phyloP scores from a whole-genome alignment of 2,113 vertebrate genomes.

The Festucalex cinctus region DNA sequence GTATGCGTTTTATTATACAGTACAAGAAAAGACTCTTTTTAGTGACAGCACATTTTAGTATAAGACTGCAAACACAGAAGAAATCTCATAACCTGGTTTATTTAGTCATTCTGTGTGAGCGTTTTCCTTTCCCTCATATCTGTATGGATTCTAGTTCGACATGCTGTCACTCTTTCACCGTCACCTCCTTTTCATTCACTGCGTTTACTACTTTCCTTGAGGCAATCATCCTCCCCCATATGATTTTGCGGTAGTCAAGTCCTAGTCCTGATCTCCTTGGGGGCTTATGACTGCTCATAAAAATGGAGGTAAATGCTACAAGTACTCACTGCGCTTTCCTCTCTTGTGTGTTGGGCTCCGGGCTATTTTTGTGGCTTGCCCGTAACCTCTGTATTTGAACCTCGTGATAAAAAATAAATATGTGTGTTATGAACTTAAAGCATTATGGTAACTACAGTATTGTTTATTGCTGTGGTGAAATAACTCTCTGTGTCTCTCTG shows the following conservation, averaged over 20 bases:
- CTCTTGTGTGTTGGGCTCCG: conserved; percentile 29
- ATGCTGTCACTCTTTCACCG: conserved; percentile 8
- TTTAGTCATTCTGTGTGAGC: conserved; percentile 32
- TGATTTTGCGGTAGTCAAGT: conserved; percentile 51
- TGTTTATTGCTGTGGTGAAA: conserved; percentile 11
- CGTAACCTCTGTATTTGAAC: conserved; percentile 40
- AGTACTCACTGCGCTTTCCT: conserved; percentile 34
- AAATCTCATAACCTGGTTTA: conserved; percentile 32
- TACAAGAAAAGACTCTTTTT: background rate
- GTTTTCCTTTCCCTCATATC: background rate
- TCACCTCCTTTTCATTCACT: conserved; percentile 19
- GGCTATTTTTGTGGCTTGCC: conserved; percentile 35
- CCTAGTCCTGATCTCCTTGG: conserved; percentile 31
- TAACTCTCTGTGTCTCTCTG: background rate
- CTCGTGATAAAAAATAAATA: conserved; percentile 17
- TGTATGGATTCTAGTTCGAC: background rate
- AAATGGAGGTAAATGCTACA: conserved; percentile 31
- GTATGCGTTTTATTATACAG: background rate
- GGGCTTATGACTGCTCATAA: conserved; percentile 49
- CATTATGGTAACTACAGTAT: conserved; percentile 4
- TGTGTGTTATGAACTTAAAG: conserved; percentile 20
- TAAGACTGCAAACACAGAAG: background rate
- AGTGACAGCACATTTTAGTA: conserved; percentile 1
- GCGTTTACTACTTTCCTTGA: conserved; percentile 37
- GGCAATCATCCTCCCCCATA: conserved; percentile 46